Base-by-base conservation (phyloP, 2,888 invertebrate genomes). In the Pomacea canaliculata region DNA sequence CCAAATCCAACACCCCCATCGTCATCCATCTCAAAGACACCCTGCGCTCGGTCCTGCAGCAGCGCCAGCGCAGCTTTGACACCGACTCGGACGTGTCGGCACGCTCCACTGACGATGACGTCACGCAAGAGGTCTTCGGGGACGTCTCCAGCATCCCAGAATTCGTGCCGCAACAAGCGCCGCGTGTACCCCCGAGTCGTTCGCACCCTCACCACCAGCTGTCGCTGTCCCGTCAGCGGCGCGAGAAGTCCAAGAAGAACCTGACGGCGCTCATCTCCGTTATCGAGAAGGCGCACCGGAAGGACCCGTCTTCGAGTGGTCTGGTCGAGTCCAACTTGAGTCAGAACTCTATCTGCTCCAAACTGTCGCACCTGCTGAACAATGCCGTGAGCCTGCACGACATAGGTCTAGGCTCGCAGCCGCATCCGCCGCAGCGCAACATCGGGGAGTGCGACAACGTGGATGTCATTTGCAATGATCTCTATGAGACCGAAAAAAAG, bases 401-500 rank as follows among this genome's bases (percentile, higher is more conserved):
- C 51, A 80, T 78, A 51, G 70, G 73, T 51, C 78, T 78, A 71
- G 74, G 76, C 1, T 16, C 51, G 16, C 51, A 56, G 51, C 51
- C 8, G 51, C 51, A 56, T 56, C 51, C 10, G 12, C 84, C 83
- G 72, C 83, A 84, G 66, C 83, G 81, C 71, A 87, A 81, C 76
- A 87, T 88, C 78, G 85, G 84, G 12, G 87, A 88, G 73, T 86
- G 85, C 82, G 85, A 87, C 62, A 89, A 88, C 79, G 86, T 90
- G 27, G 88, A 89, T 48, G 81, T 90, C 49, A 90, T 90, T 66
- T 88, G 89, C 82, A 89, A 90, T 81, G 89, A 90, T 79, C 83
- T 89, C 56, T 84, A 83, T 70, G 84, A 83, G 56, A 82, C 80
- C 71, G 86, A 85, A 49, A 84, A 83, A 69, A 73, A 79, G n/a